Conservation (phyloP, 2,797 vertebrate species). For the Gymnopithys bicolor region DNA sequence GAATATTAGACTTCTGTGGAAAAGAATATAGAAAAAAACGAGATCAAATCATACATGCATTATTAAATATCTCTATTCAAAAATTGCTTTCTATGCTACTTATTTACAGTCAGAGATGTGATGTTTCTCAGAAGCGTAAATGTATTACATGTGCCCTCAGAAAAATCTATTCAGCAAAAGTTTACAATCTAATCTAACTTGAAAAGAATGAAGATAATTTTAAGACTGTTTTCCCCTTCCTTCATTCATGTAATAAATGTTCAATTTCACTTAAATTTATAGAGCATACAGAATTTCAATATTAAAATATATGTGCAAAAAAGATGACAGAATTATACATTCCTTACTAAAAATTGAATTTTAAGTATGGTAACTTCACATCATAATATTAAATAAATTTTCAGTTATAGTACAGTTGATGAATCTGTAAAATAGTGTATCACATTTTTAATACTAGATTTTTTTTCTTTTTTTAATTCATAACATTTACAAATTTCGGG, state of each 20-base stretch:
- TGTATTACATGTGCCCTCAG: background rate
- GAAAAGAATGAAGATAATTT: background rate
- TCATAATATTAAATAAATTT: background rate
- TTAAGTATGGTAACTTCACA: background rate
- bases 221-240: background rate
- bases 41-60: background rate
- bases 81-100: background rate
- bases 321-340: background rate
- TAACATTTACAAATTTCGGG: slow-evolving; percentile 75
- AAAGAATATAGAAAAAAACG: background rate
- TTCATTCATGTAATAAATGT: background rate
- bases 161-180: background rate
- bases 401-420: background rate
- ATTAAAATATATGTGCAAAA: background rate
- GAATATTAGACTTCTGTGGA: slow-evolving; percentile 7
- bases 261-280: background rate
- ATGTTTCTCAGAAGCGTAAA: slow-evolving; percentile 8
- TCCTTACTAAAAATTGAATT: background rate
- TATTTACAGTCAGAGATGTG: background rate
- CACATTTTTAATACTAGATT: slow-evolving; percentile 50
- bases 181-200: background rate
- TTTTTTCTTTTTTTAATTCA: slow-evolving; percentile 46
- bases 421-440: background rate
- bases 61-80: slow-evolving; percentile 1
- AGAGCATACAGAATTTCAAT: background rate